Percentiles rank a stretch among this genome's conserved stretches.
Evolutionary conservation across 2,113 vertebrate genomes (phyloP).

Genomic region (Myrmecophaga tridactyla): DNA sequence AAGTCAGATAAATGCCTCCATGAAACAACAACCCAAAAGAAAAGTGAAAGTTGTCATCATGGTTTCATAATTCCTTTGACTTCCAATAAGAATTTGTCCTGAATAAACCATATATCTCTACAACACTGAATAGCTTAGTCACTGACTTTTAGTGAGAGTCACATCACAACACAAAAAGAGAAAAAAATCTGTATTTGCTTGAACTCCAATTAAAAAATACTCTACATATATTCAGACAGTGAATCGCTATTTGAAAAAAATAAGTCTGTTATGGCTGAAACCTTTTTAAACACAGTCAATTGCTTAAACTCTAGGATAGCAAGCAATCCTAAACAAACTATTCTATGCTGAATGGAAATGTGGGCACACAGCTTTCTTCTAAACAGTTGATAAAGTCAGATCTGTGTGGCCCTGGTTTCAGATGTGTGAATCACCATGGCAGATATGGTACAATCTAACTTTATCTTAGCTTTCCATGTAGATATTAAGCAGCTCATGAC

Average conservation of each 20-base stretch:
- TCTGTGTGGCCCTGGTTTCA: not conserved
- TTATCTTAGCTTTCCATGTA: not conserved
- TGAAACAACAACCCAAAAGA: not conserved
- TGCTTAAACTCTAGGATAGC: not conserved
- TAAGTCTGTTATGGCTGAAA: not conserved
- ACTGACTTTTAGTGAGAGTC: not conserved
- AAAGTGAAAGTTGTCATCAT: not conserved
- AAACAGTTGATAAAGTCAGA: not conserved
- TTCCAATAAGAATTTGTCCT: not conserved
- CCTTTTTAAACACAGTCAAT: not conserved
- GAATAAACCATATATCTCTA: not conserved
- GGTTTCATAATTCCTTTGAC: not conserved
- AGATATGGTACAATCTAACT: not conserved
- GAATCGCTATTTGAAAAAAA: not conserved
- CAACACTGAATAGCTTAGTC: not conserved
- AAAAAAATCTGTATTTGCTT: not conserved
- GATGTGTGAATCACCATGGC: not conserved
- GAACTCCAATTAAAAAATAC: not conserved
- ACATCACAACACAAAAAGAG: not conserved
- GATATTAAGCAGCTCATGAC: not conserved
- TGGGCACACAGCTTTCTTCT: not conserved
- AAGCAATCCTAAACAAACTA: not conserved
- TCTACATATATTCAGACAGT: not conserved
- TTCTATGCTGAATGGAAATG: not conserved
- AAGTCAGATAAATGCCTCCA: not conserved